phyloP scores from a whole-genome alignment of 2,113 vertebrate species.

The Pomatorhinus ruficollis region DNA sequence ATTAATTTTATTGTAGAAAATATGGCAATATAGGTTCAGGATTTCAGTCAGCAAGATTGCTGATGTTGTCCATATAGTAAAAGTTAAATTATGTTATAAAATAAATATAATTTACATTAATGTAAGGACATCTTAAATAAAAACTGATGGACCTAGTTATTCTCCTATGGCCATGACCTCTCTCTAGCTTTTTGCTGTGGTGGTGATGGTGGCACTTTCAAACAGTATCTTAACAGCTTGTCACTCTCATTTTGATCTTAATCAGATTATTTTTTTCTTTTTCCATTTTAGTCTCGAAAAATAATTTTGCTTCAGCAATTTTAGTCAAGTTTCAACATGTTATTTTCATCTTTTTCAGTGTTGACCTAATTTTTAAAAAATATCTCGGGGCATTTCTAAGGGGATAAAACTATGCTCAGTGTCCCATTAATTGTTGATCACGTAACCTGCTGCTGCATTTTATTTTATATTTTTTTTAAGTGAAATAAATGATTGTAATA shows the following conservation, averaged over 20 bases:
- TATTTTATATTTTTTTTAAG: background rate
- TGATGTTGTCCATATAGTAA: background rate
- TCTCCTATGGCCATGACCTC: background rate
- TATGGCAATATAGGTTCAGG: background rate
- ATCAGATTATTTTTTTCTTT: background rate
- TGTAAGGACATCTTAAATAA: background rate
- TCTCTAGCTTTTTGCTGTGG: background rate
- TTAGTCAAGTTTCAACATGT: background rate
- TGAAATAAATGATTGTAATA: background rate
- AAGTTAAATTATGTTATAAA: background rate
- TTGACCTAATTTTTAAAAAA: background rate
- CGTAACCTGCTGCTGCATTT: background rate
- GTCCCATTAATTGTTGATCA: background rate
- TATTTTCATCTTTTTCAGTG: background rate
- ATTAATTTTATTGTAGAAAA: background rate
- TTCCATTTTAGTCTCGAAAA: background rate
- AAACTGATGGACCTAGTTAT: background rate
- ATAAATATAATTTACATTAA: background rate
- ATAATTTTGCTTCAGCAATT: background rate
- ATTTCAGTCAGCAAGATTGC: background rate
- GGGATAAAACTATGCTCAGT: background rate
- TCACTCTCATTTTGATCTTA: background rate
- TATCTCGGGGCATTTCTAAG: background rate
- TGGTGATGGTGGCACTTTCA: background rate
- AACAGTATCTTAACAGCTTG: background rate